Conservation (phyloP, 2,797 vertebrate genomes). For the Mus minutoides region DNA sequence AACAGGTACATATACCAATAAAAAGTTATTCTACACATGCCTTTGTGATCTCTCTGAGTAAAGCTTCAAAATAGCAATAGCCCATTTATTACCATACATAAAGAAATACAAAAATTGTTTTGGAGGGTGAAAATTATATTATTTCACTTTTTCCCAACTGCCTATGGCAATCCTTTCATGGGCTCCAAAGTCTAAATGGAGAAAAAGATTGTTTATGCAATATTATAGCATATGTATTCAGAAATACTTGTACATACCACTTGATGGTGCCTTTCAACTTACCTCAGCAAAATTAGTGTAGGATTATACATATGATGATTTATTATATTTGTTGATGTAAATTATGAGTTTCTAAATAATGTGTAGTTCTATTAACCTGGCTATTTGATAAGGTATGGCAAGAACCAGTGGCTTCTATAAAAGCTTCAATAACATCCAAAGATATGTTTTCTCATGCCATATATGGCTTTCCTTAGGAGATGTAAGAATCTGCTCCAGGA, state of each 20-base stretch:
- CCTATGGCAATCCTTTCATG: background rate
- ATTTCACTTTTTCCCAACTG: background rate
- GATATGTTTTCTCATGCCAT: background rate
- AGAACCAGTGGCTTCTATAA: background rate
- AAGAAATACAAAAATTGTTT: background rate
- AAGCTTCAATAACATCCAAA: background rate
- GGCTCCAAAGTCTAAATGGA: background rate
- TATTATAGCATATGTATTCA: background rate
- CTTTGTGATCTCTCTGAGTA: background rate
- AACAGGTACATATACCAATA: background rate
- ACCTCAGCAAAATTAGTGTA: background rate
- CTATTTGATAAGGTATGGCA: background rate
- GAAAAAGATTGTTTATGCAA: background rate
- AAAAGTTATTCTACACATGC: background rate
- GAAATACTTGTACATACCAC: background rate
- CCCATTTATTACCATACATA: background rate
- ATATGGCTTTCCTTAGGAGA: background rate
- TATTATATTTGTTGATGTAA: background rate
- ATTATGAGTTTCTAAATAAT: background rate
- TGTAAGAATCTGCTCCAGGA: background rate
- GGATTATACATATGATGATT: background rate
- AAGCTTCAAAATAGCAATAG: background rate
- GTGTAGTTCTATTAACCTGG: background rate
- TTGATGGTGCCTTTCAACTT: background rate
- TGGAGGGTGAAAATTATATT: background rate